These are phyloP conservation scores for Eidolon dupreanum DNA, from an alignment of 2,797 vertebrate species.

Conservation along the genomic window DNA sequence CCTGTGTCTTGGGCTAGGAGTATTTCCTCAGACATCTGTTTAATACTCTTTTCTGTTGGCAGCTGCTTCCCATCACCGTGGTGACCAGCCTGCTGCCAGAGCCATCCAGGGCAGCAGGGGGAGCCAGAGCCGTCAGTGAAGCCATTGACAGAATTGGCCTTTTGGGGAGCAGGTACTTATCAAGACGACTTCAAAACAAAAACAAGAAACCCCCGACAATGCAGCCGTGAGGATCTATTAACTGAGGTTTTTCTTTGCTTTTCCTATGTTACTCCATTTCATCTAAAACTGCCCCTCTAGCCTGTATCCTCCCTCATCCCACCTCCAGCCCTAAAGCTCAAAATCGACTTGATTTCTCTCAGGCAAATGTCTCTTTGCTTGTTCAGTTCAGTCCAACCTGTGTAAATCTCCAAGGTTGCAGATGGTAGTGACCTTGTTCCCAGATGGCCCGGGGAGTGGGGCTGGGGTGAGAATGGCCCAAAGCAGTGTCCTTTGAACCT, in stretches of 20 bases:
- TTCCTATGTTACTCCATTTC: background rate
- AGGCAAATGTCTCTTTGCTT: background rate
- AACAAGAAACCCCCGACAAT: background rate
- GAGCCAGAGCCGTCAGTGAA: conserved; percentile 83
- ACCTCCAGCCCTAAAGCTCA: background rate
- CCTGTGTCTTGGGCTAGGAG: background rate
- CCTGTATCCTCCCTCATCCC: accelerated
- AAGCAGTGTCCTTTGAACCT: background rate
- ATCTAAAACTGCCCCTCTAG: background rate
- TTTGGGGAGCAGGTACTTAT: conserved; percentile 90
- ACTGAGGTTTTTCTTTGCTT: background rate
- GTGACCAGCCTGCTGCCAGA: conserved; percentile 45
- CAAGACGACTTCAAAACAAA: background rate
- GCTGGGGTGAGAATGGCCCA: background rate
- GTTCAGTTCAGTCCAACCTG: background rate
- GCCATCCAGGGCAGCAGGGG: conserved; percentile 69
- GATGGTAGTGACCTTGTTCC: background rate
- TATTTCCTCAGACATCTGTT: background rate
- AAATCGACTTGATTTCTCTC: background rate
- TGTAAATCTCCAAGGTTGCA: background rate
- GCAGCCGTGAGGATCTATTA: background rate
- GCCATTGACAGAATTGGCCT: conserved; percentile 89
- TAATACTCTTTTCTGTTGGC: conserved; percentile 24
- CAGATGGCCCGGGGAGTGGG: too few relatives aligned
- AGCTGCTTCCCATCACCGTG: conserved; percentile 43